A percentile compares a stretch with the other conserved stretches of the same genome.
Evolutionary conservation across 2,888 invertebrate genomes (phyloP).

Genomic region (Baronia brevicornis): DNA sequence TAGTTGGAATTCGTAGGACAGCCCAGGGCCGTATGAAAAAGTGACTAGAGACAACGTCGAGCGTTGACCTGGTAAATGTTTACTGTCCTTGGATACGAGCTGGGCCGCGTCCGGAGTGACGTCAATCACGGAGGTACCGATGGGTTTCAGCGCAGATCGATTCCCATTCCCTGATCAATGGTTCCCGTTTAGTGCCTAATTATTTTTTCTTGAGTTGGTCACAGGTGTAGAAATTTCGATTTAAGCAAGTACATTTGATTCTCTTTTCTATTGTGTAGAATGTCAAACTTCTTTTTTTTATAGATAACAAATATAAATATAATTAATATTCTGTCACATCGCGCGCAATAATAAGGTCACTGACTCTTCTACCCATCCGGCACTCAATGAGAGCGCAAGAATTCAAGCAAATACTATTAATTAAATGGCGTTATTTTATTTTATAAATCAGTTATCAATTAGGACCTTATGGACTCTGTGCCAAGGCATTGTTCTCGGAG

Average conservation of each 20-base stretch:
- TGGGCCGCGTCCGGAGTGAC: constrained; percentile 47
- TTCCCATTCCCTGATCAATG: constrained; percentile 12
- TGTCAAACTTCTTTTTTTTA: constrained; percentile 9
- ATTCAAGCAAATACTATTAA: constrained; percentile 29
- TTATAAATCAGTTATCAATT: neutral
- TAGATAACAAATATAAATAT: constrained; percentile 25
- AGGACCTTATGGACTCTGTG: no score
- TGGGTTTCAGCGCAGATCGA: constrained; percentile 59
- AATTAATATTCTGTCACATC: constrained; percentile 35
- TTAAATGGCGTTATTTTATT: constrained; percentile 22
- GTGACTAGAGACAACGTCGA: constrained; percentile 58
- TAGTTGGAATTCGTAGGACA: constrained; percentile 45
- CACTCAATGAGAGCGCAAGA: constrained; percentile 28
- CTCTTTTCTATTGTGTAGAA: constrained; percentile 3
- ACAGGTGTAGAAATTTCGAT: no score
- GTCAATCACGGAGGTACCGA: constrained; percentile 67
- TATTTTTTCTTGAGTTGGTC: no score
- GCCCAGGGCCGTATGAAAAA: constrained; percentile 50
- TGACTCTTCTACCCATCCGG: constrained; percentile 30
- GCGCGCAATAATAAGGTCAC: constrained; percentile 37
- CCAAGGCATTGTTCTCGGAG: no score
- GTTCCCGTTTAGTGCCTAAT: no score
- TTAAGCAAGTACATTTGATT: no score
- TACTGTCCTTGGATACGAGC: constrained; percentile 66
- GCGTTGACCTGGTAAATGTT: constrained; percentile 71